Base-by-base conservation (phyloP, 2,113 vertebrate genomes). In the Anarrhichthys ocellatus region DNA sequence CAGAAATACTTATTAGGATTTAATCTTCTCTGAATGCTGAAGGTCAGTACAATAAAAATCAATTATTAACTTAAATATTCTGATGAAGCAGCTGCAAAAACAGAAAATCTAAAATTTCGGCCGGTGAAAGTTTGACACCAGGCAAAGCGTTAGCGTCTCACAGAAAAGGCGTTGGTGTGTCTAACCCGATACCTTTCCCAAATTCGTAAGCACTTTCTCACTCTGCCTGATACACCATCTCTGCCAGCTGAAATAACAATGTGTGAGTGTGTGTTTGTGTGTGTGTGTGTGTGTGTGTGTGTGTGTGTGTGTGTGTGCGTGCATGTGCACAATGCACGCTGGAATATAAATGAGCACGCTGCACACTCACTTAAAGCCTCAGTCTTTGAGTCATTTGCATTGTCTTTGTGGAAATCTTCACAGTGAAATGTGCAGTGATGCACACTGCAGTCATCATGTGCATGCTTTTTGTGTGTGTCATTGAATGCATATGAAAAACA, bases 181-280 rank as follows among this genome's bases (percentile, higher is more conserved):
- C 61, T 75, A 61, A 83, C 62, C 50, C 1, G 56, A 77, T 69
- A 77, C 67, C 64, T 69, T 76, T 42, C 67, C 36, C 36, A 79
- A 36, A 84, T 83, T 77, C 61, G 48, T 27, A 42, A 82, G 71
- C 75, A 58, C 66, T 72, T 73, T 76, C 72, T 67, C 38, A 38
- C 44, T 76, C 72, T 80, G 14, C 34, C 62, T 62, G 32, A 73
- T 50, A 61, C 75, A 40, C 32, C 61, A 67, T 52, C 44, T 6
- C 32, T 66, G 81, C 62, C 72, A 81, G 63, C 74, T 78, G 58
- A 84, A 78, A 83, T 73, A 83, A 77, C 52, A 36, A 4, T 20
- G 36, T 59, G 38, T 42, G 65, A 64, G 32, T 68, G 79, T 68
- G 71, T 34, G 24, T 73, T 68, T 24, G 54, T 56, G 54, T 56